Evolutionary conservation across 2,113 vertebrate species (phyloP).

Genomic region (Sceloporus tristichus): DNA sequence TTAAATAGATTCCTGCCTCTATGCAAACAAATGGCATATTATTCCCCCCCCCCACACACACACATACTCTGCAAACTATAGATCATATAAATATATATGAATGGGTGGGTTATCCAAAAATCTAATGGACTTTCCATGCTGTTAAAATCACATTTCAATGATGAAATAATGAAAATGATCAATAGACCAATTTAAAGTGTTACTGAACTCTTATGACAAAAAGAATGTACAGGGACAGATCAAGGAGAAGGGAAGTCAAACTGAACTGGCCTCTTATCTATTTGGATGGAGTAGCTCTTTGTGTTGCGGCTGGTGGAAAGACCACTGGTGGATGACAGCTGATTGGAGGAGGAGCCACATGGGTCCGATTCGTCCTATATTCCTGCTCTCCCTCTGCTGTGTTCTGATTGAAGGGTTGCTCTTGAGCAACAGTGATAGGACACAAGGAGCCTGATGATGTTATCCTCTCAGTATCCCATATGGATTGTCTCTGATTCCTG

Average conservation of each 20-base stretch:
- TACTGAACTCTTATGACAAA: not conserved
- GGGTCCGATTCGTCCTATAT: not conserved
- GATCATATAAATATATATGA: too few relatives aligned
- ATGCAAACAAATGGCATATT: not conserved
- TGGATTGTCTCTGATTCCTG: too few relatives aligned
- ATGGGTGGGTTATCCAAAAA: not conserved
- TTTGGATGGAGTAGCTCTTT: not conserved
- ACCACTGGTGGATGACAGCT: not conserved
- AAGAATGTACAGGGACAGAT: not conserved
- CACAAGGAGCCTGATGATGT: too few relatives aligned
- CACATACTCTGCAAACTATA: not conserved
- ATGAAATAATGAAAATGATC: not conserved
- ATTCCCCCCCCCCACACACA: too few relatives aligned
- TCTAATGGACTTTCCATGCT: not conserved
- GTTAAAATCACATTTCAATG: not conserved
- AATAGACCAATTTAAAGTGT: too few relatives aligned
- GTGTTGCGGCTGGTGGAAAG: too few relatives aligned
- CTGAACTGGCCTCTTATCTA: not conserved
- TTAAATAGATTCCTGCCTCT: not conserved
- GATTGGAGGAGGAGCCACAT: not conserved
- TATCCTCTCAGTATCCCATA: too few relatives aligned
- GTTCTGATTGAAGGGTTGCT: not conserved
- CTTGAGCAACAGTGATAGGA: too few relatives aligned
- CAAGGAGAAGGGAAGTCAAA: not conserved
- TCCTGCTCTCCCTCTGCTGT: not conserved